Evolutionary conservation across 2,888 invertebrate species (phyloP).

Genomic region (Lamellibrachia satsuma): DNA sequence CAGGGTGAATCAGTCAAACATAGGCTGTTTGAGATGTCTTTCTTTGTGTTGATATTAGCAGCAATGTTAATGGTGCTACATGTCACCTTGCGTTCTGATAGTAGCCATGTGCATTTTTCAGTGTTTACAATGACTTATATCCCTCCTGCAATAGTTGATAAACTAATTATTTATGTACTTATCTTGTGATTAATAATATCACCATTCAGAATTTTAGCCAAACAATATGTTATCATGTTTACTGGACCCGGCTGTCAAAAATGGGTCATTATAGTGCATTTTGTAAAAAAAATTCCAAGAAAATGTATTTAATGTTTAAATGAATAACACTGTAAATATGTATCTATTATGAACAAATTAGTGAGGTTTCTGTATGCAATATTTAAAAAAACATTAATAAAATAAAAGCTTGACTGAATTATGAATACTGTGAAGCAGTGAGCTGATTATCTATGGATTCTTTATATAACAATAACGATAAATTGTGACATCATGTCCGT

Average conservation of each 20-base stretch:
- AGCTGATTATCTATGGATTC: neutral
- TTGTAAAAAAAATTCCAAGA: neutral
- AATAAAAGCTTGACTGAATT: neutral
- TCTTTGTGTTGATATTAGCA: neutral
- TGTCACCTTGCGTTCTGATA: neutral
- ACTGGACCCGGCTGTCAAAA: neutral
- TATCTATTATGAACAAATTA: neutral
- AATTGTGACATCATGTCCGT: neutral
- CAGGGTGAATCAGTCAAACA: too few species aligned
- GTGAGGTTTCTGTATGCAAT: too few species aligned
- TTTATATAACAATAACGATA: neutral
- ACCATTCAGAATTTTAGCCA: neutral
- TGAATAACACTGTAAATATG: neutral
- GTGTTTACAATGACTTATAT: slow-evolving; percentile 3
- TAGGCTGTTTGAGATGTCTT: too few species aligned
- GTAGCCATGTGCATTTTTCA: neutral
- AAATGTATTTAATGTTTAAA: neutral
- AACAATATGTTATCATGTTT: neutral
- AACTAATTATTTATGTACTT: neutral
- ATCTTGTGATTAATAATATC: slow-evolving; percentile 9
- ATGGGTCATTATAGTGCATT: neutral
- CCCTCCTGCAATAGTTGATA: neutral
- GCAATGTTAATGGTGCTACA: neutral
- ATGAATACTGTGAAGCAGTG: neutral
- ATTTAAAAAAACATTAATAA: neutral